Percentiles rank a stretch among this genome's conserved stretches.
These are phyloP conservation scores for Agriotes lineatus DNA, from an alignment of 2,888 invertebrate species.

Conservation along the genomic window DNA sequence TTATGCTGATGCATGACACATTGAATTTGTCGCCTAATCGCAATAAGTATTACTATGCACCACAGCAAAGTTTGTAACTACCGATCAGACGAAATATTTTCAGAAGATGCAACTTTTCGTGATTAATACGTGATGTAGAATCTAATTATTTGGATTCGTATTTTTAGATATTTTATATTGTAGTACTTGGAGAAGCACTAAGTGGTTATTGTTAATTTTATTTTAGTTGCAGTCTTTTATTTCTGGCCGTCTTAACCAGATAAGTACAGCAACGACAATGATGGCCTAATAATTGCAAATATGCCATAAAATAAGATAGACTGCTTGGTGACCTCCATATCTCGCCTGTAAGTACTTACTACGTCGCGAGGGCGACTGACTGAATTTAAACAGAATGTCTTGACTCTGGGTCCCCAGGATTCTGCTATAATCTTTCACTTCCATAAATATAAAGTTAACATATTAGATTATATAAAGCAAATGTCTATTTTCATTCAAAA, in stretches of 20 bases:
- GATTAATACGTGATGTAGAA: conserved; percentile 53
- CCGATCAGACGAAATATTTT: conserved; percentile 53
- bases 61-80: conserved; percentile 34
- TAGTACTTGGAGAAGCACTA: conserved; percentile 53
- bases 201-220: conserved; percentile 34
- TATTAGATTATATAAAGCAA: conserved; percentile 52
- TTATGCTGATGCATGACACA: conserved; percentile 6
- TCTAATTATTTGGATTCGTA: conserved; percentile 49
- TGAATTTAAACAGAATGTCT: conserved; percentile 51
- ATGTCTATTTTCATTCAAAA: conserved; percentile 64
- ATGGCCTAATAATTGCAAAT: conserved; percentile 42
- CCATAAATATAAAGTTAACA: conserved; percentile 55
- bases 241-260: conserved; percentile 25
- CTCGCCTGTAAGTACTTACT: conserved; percentile 44
- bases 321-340: conserved; percentile 55
- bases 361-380: conserved; percentile 58
- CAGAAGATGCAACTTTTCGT: conserved; percentile 51
- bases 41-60: conserved; percentile 59
- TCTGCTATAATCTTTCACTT: conserved; percentile 54
- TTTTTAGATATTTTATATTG: conserved; percentile 53
- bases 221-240: conserved; percentile 25
- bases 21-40: conserved; percentile 55
- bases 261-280: conserved; percentile 29
- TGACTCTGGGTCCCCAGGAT: conserved; percentile 57
- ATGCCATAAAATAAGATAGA: conserved; percentile 47